Evolutionary conservation across 2,113 vertebrate genomes (phyloP), one percentile per base, ranked within the genome.

Genomic region (Cyprinus carpio): DNA sequence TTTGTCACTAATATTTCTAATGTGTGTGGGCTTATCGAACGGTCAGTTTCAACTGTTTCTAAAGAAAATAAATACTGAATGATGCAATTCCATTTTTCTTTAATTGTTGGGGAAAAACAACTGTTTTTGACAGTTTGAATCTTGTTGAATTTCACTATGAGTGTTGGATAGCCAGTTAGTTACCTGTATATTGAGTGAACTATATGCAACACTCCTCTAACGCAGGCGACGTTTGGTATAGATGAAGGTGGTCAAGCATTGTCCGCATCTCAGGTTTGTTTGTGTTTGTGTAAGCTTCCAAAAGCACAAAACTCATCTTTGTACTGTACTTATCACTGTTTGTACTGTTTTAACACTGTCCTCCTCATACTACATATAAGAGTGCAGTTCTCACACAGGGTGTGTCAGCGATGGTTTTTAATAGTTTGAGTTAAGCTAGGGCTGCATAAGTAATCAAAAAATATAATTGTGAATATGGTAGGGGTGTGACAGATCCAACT

Each of bases 221-320:
- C 94, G 91, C 96, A 98, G 96, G 96, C 97, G 93, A 95, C 96
- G 91, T 97, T 97, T 96, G 97, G 93, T 96, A 95, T 97, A 96
- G 94, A 96, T 95, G 97, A 96, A 95, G 96, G 96, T 93, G 91
- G 93, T 93, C 95, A 89, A 89, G 94, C 94, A 71, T 93, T 92
- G 92, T 94, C 95, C 94, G 93, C 92, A 87, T 89, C 92, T 84
- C 96, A 98, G 96, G 96, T 98, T 93, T 97, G 97, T 98, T 87
- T 43, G 2, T 93, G 89, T 90, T 87, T 81, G 91, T 92, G 10
- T 79, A 84, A 86, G 88, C 90, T 93, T 90, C 88, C 58, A 92
- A 86, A 85, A 76, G 75, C 92, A 88, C 89, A 89, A 64, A 7
- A 86, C 90, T 93, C 91, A 92, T 77, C 85, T 91, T 93, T 94